Evolutionary conservation across 2,888 invertebrate genomes (phyloP).

Genomic region (Pseudococcus longispinus): DNA sequence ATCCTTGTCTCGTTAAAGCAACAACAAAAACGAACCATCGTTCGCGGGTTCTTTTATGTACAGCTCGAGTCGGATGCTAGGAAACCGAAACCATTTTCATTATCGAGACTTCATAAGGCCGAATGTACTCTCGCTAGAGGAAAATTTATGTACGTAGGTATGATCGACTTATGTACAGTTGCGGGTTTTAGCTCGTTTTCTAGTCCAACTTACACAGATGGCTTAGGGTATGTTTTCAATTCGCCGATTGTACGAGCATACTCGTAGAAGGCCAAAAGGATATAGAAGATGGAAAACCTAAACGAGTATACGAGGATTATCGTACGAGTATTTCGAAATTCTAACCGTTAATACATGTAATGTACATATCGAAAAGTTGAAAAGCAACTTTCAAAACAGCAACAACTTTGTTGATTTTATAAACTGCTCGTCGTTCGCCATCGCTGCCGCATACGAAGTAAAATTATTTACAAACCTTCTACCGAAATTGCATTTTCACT

Average conservation of each 20-base stretch:
- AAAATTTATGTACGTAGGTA: neutral
- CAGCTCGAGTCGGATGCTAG: neutral
- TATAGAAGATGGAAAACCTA: too few species aligned
- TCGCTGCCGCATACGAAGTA: neutral
- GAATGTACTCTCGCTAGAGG: neutral
- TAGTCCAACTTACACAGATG: neutral
- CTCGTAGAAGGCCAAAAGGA: too few species aligned
- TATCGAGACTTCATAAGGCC: neutral
- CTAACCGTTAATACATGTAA: neutral
- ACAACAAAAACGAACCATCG: neutral
- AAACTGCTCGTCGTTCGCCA: neutral
- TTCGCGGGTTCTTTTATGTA: neutral
- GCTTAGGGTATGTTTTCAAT: neutral
- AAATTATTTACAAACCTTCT: constrained; percentile 15
- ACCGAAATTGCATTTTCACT: constrained; percentile 21
- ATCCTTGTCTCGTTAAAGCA: neutral
- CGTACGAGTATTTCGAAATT: neutral
- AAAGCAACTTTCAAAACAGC: constrained; percentile 19
- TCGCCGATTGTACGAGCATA: too few species aligned
- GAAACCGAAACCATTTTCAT: neutral
- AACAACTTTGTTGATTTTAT: constrained; percentile 19
- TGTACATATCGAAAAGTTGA: neutral
- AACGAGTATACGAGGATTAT: neutral
- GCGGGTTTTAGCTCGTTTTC: neutral
- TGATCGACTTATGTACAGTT: neutral